Evolutionary conservation across 2,113 vertebrate species (phyloP).

Genomic region (Mus spicilegus): DNA sequence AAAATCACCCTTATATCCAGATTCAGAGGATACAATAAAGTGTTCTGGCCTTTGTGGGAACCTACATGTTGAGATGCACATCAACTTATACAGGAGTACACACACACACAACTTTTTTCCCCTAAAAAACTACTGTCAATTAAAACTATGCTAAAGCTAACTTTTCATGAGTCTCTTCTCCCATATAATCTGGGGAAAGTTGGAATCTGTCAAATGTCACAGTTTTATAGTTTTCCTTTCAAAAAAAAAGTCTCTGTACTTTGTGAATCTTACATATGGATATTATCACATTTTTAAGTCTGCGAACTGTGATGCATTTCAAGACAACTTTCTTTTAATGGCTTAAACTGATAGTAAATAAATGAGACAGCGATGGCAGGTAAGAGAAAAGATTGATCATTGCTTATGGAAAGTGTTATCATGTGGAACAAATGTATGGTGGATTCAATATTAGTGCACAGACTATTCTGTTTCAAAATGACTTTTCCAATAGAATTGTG

Average conservation of each 20-base stretch:
- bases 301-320: neutral
- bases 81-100: neutral
- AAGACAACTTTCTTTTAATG: conserved; percentile 39
- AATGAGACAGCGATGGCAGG: neutral
- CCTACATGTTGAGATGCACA: neutral
- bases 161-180: neutral
- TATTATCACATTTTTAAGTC: conserved; percentile 23
- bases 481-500: conserved; percentile 23
- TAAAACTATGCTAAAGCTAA: neutral
- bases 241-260: neutral
- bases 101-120: neutral
- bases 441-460: neutral
- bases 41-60: neutral
- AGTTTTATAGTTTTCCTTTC: neutral
- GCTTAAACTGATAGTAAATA: conserved; percentile 42
- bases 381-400: neutral
- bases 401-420: conserved; percentile 18
- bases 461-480: neutral
- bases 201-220: neutral
- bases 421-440: neutral
- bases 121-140: neutral
- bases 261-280: neutral
- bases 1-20: neutral
- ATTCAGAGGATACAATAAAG: too few relatives aligned
- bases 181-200: neutral